Percentiles rank a stretch among this genome's conserved stretches.
These are phyloP conservation scores for Phymanthus crucifer DNA, from an alignment of 92 coral and sea anemone species.

Conservation along the genomic window DNA sequence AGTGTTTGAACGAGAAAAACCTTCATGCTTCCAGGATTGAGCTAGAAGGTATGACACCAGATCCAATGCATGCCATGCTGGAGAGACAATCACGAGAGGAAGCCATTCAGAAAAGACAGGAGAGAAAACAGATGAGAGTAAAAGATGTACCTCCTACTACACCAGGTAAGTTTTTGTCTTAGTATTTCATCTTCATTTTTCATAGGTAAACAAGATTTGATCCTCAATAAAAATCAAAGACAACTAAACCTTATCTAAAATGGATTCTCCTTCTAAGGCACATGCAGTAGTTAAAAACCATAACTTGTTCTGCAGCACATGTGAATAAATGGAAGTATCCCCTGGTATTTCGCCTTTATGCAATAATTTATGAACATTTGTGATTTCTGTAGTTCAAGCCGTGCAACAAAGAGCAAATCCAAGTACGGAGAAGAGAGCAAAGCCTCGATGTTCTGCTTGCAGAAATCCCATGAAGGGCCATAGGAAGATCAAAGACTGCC, in stretches of 20 bases:
- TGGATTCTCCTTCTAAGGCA: background rate
- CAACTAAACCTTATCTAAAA: background rate
- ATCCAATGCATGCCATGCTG: constrained; percentile 40
- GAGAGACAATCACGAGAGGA: constrained; percentile 19
- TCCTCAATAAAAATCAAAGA: background rate
- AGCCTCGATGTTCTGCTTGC: constrained; percentile 24
- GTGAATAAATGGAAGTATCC: no score
- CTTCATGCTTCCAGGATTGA: background rate
- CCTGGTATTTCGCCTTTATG: background rate
- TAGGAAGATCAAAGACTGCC: constrained; percentile 28
- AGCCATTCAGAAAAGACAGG: constrained; percentile 27
- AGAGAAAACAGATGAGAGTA: constrained; percentile 29
- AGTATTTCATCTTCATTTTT: background rate
- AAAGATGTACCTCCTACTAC: constrained; percentile 39
- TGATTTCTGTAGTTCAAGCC: background rate
- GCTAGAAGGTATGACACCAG: constrained; percentile 10
- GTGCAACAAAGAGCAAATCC: background rate
- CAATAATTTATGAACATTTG: background rate
- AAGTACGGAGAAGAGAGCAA: background rate
- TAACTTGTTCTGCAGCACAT: no score
- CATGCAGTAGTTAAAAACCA: background rate
- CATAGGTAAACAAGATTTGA: background rate
- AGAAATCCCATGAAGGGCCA: constrained; percentile 44
- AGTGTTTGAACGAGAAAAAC: background rate
- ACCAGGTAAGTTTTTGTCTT: constrained; percentile 13